These are phyloP conservation scores for Acanthopagrus latus DNA, from an alignment of 2,797 vertebrate species.

Conservation along the genomic window DNA sequence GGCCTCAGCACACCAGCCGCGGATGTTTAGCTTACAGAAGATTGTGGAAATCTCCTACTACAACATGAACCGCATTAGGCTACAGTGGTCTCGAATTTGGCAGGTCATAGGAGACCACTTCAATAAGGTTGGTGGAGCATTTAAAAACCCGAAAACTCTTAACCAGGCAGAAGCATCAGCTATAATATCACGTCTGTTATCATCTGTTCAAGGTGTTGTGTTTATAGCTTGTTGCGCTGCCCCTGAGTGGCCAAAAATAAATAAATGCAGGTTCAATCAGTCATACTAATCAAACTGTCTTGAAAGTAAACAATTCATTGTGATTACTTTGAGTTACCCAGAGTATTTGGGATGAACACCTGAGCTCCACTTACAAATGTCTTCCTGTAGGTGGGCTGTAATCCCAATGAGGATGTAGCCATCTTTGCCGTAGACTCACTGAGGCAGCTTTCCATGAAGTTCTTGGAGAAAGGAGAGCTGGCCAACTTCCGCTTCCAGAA, in stretches of 20 bases:
- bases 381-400: slow-evolving; percentile 91
- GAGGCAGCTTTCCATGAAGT: slow-evolving; percentile 97
- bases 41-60: slow-evolving; percentile 98
- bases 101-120: slow-evolving; percentile 98
- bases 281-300: no score
- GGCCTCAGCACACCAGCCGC: slow-evolving; percentile 93
- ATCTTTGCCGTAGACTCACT: slow-evolving; percentile 97
- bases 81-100: slow-evolving; percentile 98
- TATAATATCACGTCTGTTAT: neutral
- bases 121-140: slow-evolving; percentile 89
- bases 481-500: slow-evolving; percentile 99
- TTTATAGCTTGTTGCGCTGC: no score
- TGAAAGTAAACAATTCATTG: neutral
- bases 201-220: no score
- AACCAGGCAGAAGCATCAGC: no score
- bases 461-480: slow-evolving; percentile 96
- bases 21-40: slow-evolving; percentile 98
- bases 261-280: neutral
- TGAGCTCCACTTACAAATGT: neutral
- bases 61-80: slow-evolving; percentile 97
- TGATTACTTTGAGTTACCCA: neutral
- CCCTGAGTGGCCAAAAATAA: no score
- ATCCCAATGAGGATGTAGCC: slow-evolving; percentile 96
- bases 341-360: neutral
- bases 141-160: no score